Conservation (phyloP, 1,140 invertebrate genomes). For the Drosophila pectinifera region DNA sequence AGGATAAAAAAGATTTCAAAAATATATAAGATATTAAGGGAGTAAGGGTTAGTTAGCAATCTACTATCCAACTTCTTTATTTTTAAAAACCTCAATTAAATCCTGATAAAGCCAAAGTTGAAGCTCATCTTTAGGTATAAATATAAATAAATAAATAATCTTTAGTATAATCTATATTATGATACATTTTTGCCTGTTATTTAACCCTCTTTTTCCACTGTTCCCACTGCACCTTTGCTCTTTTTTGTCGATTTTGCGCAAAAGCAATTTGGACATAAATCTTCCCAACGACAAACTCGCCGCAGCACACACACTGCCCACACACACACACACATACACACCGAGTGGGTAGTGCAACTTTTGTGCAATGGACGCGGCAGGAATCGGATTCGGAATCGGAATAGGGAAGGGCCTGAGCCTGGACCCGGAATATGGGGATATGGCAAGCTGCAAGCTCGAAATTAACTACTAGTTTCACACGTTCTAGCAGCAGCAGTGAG, state of each 20-base stretch:
- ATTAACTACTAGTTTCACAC: constrained; percentile 81
- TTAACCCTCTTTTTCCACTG: constrained; percentile 33
- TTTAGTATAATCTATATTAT: no score
- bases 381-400: constrained; percentile 36
- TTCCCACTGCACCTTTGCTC: constrained; percentile 16
- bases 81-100: no score
- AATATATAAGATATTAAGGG: no score
- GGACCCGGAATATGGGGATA: constrained; percentile 35
- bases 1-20: no score
- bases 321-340: constrained; percentile 10
- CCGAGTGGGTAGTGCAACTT: constrained; percentile 32
- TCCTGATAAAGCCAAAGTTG: no score
- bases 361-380: constrained; percentile 58
- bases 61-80: no score
- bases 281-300: constrained; percentile 77
- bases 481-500: constrained; percentile 52
- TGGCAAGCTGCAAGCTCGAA: constrained; percentile 55
- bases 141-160: no score
- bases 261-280: constrained; percentile 81
- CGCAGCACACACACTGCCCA: constrained; percentile 50
- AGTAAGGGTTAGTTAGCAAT: no score
- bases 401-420: constrained; percentile 29
- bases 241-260: constrained; percentile 79
- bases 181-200: neutral
- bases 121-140: no score